A percentile compares a stretch with the other conserved stretches of the same genome.
phyloP scores from a whole-genome alignment of 2,888 invertebrate species.

The Biston betularia region DNA sequence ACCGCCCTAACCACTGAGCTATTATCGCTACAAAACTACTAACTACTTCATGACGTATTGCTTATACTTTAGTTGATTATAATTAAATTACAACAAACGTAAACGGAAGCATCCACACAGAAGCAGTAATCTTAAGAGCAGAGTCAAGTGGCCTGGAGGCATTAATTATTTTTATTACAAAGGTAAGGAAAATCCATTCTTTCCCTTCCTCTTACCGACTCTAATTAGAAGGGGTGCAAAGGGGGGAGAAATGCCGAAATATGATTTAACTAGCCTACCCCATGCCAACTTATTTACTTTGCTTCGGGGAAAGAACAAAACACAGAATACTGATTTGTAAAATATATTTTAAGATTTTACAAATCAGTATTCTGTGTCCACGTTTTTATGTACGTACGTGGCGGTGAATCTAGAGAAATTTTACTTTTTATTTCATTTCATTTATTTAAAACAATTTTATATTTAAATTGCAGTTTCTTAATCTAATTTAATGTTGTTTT shows the following conservation, averaged over 20 bases:
- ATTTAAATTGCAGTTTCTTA: too few relatives aligned
- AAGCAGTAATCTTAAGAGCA: slow-evolving; percentile 15
- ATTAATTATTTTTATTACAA: slow-evolving; percentile 31
- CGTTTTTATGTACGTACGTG: too few relatives aligned
- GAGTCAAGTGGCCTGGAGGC: slow-evolving; percentile 18
- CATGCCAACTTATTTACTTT: background rate
- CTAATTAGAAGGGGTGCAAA: slow-evolving; percentile 19
- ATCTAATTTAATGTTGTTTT: too few relatives aligned
- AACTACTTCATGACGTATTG: background rate
- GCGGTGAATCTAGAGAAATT: too few relatives aligned
- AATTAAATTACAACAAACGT: slow-evolving; percentile 8
- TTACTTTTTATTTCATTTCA: too few relatives aligned
- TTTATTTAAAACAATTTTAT: too few relatives aligned
- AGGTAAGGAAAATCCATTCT: slow-evolving; percentile 27
- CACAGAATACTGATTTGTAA: background rate
- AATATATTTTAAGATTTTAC: too few relatives aligned
- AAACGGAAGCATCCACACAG: slow-evolving; percentile 18
- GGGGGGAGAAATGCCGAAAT: slow-evolving; percentile 2
- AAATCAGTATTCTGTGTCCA: too few relatives aligned
- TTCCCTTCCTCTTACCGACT: slow-evolving; percentile 19
- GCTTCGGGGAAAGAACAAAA: background rate
- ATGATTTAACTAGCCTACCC: slow-evolving; percentile 10
- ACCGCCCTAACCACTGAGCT: too few relatives aligned
- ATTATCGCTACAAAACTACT: too few relatives aligned
- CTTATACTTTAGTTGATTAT: background rate